These are phyloP conservation scores for Sebastes glaucus DNA, from an alignment of 2,797 vertebrate genomes.

Conservation along the genomic window DNA sequence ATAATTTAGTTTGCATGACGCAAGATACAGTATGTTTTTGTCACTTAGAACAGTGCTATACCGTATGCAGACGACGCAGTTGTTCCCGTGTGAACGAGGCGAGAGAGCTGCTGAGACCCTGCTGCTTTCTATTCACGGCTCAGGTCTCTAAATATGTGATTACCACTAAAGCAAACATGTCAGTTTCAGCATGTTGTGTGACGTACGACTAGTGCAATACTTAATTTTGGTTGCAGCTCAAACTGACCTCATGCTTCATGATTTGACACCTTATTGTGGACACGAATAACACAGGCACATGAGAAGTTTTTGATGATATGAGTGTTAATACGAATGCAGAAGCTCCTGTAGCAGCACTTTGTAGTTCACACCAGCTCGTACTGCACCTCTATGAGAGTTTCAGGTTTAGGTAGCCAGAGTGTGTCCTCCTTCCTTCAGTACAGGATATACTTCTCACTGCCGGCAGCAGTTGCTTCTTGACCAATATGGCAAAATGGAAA, in stretches of 20 bases:
- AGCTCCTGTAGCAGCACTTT: neutral
- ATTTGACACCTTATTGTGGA: no score
- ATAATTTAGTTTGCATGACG: no score
- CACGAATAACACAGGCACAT: no score
- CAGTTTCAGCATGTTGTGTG: no score
- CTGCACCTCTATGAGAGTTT: neutral
- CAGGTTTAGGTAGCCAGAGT: neutral
- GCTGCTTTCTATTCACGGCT: neutral
- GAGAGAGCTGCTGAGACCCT: neutral
- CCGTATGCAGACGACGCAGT: no score
- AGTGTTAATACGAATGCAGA: neutral
- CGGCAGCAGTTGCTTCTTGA: neutral
- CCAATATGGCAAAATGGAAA: neutral
- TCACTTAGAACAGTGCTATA: no score
- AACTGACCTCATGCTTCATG: neutral
- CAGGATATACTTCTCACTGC: rapidly evolving
- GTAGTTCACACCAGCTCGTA: neutral
- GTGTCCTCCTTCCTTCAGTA: neutral
- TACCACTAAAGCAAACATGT: neutral
- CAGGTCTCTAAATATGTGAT: neutral
- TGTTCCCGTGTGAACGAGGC: rapidly evolving
- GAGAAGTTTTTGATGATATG: no score
- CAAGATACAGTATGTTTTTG: no score
- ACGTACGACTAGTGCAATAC: no score
- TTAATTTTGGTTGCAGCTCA: neutral